A percentile compares a stretch with the other conserved stretches of the same genome.
phyloP scores from a whole-genome alignment of 2,113 vertebrate species.

The Xenopus borealis region DNA sequence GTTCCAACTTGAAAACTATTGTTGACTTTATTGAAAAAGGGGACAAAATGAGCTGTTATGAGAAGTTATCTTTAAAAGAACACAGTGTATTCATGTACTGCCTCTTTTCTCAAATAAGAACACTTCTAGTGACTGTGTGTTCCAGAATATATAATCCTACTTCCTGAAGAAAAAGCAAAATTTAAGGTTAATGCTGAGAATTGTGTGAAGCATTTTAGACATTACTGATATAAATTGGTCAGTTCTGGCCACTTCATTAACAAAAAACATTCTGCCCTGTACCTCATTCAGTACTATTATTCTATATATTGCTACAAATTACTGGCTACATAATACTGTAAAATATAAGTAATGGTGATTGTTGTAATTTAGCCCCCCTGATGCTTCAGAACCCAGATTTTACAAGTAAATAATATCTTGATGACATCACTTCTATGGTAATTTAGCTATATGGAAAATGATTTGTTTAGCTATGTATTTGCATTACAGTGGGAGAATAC shows the following conservation, averaged over 20 bases:
- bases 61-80: slow-evolving; percentile 61
- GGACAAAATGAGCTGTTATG: slow-evolving; percentile 66
- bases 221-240: background rate
- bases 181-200: slow-evolving; percentile 34
- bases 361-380: no score
- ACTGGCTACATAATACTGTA: no score
- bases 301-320: no score
- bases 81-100: slow-evolving; percentile 52
- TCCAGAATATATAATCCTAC: slow-evolving; percentile 37
- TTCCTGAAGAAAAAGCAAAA: slow-evolving; percentile 27
- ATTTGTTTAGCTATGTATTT: no score
- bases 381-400: no score
- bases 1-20: slow-evolving; percentile 61
- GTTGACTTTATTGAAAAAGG: slow-evolving; percentile 59
- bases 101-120: slow-evolving; percentile 50
- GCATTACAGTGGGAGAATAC: no score
- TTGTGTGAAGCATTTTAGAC: background rate
- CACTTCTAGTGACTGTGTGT: slow-evolving; percentile 51
- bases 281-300: no score
- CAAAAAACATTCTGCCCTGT: background rate
- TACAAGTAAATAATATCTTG: no score
- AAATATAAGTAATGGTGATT: no score
- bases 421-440: no score
- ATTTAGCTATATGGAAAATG: no score
- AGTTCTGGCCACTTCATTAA: background rate